These are phyloP conservation scores for Ameiurus melas DNA, from an alignment of 2,113 vertebrate genomes.

Conservation along the genomic window DNA sequence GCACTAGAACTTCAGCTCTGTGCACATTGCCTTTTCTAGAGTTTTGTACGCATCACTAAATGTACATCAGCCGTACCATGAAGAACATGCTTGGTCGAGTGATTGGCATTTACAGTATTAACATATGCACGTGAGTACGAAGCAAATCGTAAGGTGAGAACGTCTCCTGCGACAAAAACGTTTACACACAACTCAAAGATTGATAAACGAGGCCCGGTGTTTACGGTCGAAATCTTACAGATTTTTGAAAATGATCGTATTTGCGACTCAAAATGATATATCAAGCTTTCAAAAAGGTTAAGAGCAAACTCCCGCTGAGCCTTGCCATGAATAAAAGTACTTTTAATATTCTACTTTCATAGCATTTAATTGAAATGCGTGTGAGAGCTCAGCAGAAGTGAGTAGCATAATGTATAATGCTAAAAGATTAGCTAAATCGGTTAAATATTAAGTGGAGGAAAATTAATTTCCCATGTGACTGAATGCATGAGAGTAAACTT, in stretches of 20 bases:
- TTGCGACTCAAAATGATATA: background rate
- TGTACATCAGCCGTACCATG: background rate
- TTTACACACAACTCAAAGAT: background rate
- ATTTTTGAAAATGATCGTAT: background rate
- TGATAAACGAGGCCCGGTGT: background rate
- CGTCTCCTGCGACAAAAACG: background rate
- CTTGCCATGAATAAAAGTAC: background rate
- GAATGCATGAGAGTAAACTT: background rate
- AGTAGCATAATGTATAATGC: background rate
- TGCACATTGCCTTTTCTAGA: background rate
- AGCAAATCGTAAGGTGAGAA: background rate
- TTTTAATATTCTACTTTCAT: background rate
- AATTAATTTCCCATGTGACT: background rate
- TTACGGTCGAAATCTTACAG: background rate
- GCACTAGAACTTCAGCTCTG: background rate
- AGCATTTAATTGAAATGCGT: background rate
- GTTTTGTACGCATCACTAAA: background rate
- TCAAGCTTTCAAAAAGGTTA: background rate
- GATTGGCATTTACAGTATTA: background rate
- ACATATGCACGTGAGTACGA: background rate
- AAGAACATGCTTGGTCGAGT: background rate
- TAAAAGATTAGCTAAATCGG: background rate
- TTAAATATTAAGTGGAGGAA: background rate
- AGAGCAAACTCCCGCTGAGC: background rate
- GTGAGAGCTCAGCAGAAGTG: background rate